Evolutionary conservation across 2,888 invertebrate species (phyloP).

Genomic region (Trilocha varians): DNA sequence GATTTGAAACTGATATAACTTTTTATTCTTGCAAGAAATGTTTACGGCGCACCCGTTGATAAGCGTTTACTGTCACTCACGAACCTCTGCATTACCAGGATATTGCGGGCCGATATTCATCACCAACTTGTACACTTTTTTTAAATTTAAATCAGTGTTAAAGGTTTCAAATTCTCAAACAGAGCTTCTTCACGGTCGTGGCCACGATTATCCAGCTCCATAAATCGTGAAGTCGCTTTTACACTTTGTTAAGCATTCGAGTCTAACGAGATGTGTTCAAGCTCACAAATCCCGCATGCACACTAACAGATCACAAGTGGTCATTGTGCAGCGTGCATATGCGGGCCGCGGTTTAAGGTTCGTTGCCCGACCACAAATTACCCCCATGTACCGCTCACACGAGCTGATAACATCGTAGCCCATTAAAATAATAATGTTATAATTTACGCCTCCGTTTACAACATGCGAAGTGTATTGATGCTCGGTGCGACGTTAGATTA

Average conservation of each 20-base stretch:
- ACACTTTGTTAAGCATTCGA: background rate
- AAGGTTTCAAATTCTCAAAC: too few relatives aligned
- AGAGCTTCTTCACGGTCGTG: too few relatives aligned
- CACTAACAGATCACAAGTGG: constrained; percentile 26
- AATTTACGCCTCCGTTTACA: constrained; percentile 26
- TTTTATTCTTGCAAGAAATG: too few relatives aligned
- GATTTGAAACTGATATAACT: too few relatives aligned
- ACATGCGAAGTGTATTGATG: constrained; percentile 12
- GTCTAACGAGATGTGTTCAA: background rate
- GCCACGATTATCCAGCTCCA: background rate
- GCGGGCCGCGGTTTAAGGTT: constrained; percentile 48
- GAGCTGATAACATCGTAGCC: constrained; percentile 44
- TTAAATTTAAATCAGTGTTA: too few relatives aligned
- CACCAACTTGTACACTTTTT: too few relatives aligned
- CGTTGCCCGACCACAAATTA: constrained; percentile 52
- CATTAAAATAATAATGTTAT: constrained; percentile 41
- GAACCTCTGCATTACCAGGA: too few relatives aligned
- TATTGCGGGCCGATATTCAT: too few relatives aligned
- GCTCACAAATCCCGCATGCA: background rate
- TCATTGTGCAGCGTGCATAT: constrained; percentile 46
- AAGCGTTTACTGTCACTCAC: too few relatives aligned
- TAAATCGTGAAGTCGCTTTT: background rate
- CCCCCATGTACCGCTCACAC: constrained; percentile 44
- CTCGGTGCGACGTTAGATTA: background rate
- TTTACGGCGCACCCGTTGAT: too few relatives aligned